Evolutionary conservation across 2,113 vertebrate species (phyloP), one percentile per base, ranked within the genome.

Genomic region (Pagrus major): DNA sequence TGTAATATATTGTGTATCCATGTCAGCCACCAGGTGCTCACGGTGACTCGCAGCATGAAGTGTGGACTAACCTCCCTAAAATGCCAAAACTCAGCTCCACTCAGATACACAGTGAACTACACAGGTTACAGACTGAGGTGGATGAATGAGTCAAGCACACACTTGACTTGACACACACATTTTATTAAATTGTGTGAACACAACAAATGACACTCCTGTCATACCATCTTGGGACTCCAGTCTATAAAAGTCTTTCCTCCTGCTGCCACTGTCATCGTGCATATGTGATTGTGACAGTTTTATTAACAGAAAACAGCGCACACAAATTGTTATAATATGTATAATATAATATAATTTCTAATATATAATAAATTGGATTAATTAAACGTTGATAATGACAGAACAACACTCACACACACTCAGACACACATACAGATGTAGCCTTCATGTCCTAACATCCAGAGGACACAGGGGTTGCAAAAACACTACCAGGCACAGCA

Each of bases 131-230:
- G n/a, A 63, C 27, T 47, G 31, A 58, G 16, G 10, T 11, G 37
- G 39, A 44, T 46, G 37, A 54, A 44, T 52, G 27, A 66, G 55
- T 78, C 35, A 29, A 68, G 69, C 49, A 31, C 78, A 84, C 51
- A 52, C 66, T 66, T 46, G 15, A 44, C 65, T 44, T 31, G 8
- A 80, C 66, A 41, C 29, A 44, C 44, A 14, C 44, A 27, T 80
- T 80, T 42, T 42, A 72, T 51, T 33, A 12, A 69, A 70, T 18
- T 31, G 23, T 20, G 46, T 6, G 44, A 80, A 51, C 31, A 54
- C 5, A 3, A 52, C 31, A 39, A 23, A 59, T 35, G 35, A 35
- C 23, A 15, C 41, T 41, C 7, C 6, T 58, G 55, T 69, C 39
- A 29, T 23, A 31, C 4, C 20, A 5, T 31, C 29, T 29, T 55